Evolutionary conservation across 2,113 vertebrate genomes (phyloP).

Genomic region (Tyto alba): DNA sequence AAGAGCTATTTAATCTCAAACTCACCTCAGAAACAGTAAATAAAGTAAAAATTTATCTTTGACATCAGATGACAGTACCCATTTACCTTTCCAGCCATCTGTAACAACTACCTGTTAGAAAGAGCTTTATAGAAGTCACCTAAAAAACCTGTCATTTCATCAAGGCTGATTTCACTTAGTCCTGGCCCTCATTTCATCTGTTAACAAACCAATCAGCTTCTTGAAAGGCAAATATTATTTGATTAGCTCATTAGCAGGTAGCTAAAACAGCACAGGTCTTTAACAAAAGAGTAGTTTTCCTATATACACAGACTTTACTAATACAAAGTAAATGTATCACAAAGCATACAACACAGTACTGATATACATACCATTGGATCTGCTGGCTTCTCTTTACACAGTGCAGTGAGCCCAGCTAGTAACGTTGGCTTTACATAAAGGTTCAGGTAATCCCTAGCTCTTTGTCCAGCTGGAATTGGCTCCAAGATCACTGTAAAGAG

Average conservation of each 20-base stretch:
- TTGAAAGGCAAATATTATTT: background rate
- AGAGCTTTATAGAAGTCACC: background rate
- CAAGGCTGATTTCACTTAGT: background rate
- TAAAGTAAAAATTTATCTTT: background rate
- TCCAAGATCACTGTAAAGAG: slow-evolving; percentile 79
- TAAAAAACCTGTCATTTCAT: background rate
- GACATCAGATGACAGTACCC: background rate
- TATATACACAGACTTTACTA: fast-evolving
- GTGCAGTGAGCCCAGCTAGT: slow-evolving; percentile 83
- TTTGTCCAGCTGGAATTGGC: slow-evolving; percentile 75
- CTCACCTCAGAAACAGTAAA: background rate
- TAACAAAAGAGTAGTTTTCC: background rate
- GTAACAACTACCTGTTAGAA: background rate
- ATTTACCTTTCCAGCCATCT: background rate
- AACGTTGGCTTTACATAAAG: slow-evolving; percentile 82
- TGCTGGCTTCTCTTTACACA: slow-evolving; percentile 88
- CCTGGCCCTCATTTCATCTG: background rate
- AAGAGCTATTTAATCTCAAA: background rate
- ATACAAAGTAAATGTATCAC: background rate
- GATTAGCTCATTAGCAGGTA: background rate
- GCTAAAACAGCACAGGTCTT: background rate
- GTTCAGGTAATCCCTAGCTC: slow-evolving; percentile 84
- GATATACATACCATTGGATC: slow-evolving; percentile 80
- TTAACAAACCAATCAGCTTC: background rate
- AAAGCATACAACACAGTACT: background rate